phyloP scores from a whole-genome alignment of 2,888 invertebrate genomes.

The Chrysina gloriosa region DNA sequence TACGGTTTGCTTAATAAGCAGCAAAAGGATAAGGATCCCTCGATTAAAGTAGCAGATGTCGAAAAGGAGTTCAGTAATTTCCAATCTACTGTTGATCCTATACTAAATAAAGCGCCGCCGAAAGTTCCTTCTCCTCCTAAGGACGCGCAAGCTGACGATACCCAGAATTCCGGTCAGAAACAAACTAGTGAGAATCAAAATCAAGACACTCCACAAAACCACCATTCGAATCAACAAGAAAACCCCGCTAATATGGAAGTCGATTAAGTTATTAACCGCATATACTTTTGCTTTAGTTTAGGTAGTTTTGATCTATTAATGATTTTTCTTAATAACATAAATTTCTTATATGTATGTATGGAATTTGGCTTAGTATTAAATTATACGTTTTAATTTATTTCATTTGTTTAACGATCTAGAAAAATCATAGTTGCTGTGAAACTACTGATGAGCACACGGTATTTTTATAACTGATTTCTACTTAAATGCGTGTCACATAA shows the following conservation, averaged over 20 bases:
- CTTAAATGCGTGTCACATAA: conserved; percentile 33
- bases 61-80: conserved; percentile 81
- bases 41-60: conserved; percentile 83
- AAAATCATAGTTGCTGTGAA: conserved; percentile 13
- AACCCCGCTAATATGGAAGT: conserved; percentile 44
- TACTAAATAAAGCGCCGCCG: conserved; percentile 92
- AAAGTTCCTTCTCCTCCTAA: conserved; percentile 76
- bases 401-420: conserved; percentile 19
- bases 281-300: conserved; percentile 43
- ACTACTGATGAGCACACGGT: conserved; percentile 21
- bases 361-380: conserved; percentile 38
- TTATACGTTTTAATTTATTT: conserved; percentile 37
- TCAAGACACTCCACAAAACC: conserved; percentile 44
- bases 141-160: conserved; percentile 60
- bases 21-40: conserved; percentile 78
- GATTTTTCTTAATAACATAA: conserved; percentile 38
- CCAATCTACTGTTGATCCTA: conserved; percentile 73
- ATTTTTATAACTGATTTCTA: conserved; percentile 35
- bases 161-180: conserved; percentile 43
- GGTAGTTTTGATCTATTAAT: conserved; percentile 39
- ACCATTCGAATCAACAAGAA: conserved; percentile 45
- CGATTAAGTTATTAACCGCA: conserved; percentile 36
- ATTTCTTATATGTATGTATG: conserved; percentile 27
- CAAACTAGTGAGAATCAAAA: conserved; percentile 56
- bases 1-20: conserved; percentile 74